Percentiles rank a stretch among this genome's conserved stretches.
phyloP scores from a whole-genome alignment of 1,140 invertebrate species.

The Zaprionus tsacasi region DNA sequence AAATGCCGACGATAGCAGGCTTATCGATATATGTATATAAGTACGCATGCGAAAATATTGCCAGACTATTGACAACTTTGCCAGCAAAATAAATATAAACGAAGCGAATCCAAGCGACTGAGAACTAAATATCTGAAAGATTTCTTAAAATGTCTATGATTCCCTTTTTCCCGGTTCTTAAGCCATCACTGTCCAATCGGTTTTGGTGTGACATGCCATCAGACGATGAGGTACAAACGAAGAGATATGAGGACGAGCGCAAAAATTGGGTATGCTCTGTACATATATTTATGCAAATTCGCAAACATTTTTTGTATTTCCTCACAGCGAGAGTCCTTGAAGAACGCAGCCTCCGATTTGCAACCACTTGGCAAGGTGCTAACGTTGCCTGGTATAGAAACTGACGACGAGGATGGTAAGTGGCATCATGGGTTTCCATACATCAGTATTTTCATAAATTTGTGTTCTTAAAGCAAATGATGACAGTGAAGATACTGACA shows the following conservation, averaged over 20 bases:
- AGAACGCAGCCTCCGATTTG: constrained; percentile 71
- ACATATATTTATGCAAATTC: neutral
- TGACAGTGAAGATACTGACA: constrained; percentile 82
- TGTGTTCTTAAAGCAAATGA: constrained; percentile 66
- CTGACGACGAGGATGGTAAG: constrained; percentile 81
- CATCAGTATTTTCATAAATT: neutral
- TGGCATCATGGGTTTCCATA: neutral
- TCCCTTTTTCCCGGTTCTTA: constrained; percentile 77
- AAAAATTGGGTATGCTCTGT: constrained; percentile 64
- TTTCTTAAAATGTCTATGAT: constrained; percentile 72
- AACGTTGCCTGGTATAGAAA: constrained; percentile 76
- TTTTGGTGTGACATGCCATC: constrained; percentile 74
- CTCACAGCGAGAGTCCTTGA: constrained; percentile 69
- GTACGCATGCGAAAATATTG: constrained; percentile 3
- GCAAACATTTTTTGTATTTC: neutral
- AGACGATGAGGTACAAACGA: constrained; percentile 72
- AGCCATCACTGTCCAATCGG: constrained; percentile 73
- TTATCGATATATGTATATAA: constrained; percentile 20
- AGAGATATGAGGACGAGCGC: constrained; percentile 76
- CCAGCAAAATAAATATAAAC: constrained; percentile 36
- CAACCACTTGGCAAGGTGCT: constrained; percentile 79
- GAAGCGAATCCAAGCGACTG: constrained; percentile 4
- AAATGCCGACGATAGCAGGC: neutral
- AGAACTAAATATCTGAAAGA: neutral
- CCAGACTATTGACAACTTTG: neutral